phyloP scores from a whole-genome alignment of 53 echinoderm and acorn worm genomes.

The Temnopleurus reevesii region DNA sequence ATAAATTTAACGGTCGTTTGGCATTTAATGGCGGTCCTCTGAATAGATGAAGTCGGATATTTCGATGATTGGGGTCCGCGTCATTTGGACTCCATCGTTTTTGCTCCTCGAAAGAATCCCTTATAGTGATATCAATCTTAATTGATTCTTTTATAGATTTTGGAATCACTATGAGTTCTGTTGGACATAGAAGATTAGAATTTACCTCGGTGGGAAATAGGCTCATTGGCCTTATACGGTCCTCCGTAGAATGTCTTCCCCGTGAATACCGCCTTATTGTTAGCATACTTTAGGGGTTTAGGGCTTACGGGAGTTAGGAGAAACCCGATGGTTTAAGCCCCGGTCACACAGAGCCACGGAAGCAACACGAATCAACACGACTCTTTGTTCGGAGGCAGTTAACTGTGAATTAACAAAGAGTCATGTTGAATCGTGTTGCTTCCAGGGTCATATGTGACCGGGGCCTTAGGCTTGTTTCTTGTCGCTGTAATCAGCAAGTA shows the following conservation, averaged over 20 bases:
- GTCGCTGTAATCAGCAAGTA: too few relatives aligned
- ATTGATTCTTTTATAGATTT: slow-evolving; percentile 41
- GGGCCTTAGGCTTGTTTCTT: slow-evolving; percentile 11
- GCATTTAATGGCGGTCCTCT: slow-evolving; percentile 19
- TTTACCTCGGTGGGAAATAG: neutral
- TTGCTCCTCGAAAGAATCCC: neutral
- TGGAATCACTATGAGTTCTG: slow-evolving; percentile 56
- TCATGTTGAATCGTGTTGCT: too few relatives aligned
- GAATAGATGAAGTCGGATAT: neutral
- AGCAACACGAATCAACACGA: too few relatives aligned
- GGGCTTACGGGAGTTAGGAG: neutral
- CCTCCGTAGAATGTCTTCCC: neutral
- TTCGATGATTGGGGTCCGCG: neutral
- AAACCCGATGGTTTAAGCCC: too few relatives aligned
- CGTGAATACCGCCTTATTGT: neutral
- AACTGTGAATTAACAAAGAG: too few relatives aligned
- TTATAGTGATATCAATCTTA: slow-evolving; percentile 33
- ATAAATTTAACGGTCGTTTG: slow-evolving; percentile 40
- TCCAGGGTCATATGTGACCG: too few relatives aligned
- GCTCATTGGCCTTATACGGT: neutral
- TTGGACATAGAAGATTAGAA: slow-evolving; percentile 40
- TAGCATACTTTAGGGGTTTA: slow-evolving; percentile 29
- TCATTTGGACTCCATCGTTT: neutral
- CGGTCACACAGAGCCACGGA: too few relatives aligned
- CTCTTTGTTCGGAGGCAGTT: too few relatives aligned